Evolutionary conservation across 1,140 invertebrate species (phyloP), one percentile per base, ranked within the genome.

Genomic region (Nautilus pompilius): DNA sequence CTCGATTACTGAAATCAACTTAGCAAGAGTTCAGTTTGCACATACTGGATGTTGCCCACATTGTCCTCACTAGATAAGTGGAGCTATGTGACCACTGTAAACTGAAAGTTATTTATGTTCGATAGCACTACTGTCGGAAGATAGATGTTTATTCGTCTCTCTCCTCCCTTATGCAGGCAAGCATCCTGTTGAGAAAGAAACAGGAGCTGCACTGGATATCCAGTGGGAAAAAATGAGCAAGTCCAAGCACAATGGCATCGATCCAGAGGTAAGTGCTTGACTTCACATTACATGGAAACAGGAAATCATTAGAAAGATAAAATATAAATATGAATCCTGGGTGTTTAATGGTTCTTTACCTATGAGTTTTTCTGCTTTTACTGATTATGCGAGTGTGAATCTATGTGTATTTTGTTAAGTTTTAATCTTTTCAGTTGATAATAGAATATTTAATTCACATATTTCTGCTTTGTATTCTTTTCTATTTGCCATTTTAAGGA

Each of bases 191-290:
- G 86, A 90, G 45, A 91, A 88, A 78, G 78, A 63, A 4, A 90
- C 89, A 1, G 86, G 88, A 34, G 82, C 88, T 61, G 76, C 85
- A n/a, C 87, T 98, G 0, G 77, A 84, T 20, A 86, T 88, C 58
- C 80, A 86, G 22, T 98, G 92, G 92, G 96, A 99, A 79, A 99
- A 99, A 87, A 99, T 99, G 97, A 96, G 93, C 65, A 99, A 99
- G 85, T 99, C 96, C 0, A 99, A 99, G 84, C 82, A 89, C 59
- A 99, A 99, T 85, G 97, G 97, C 1, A 89, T 97, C 17, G 92
- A 98, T 83, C 97, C 97, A n/a, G 82, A 89, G 68, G 87, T 82
- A 59, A 58, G 65, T 58, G 24, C 46, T n/a, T n/a, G n/a, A n/a
- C n/a, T n/a, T n/a, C n/a, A n/a, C n/a, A n/a, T n/a, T n/a, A 24